Conservation (phyloP, 2,888 invertebrate species). For the Polyommatus iphigenia region DNA sequence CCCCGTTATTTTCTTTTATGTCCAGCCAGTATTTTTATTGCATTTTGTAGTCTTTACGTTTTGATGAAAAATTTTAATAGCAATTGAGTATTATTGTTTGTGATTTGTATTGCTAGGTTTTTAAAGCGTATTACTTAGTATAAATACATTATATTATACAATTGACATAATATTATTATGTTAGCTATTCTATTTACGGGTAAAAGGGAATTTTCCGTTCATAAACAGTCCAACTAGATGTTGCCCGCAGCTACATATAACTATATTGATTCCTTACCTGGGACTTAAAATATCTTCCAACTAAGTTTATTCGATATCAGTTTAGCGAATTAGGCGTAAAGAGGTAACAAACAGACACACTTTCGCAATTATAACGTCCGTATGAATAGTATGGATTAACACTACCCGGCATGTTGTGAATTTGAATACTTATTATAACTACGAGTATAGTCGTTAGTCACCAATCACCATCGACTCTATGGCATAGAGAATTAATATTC, state of each 20-base stretch:
- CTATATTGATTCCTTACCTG: too few relatives aligned
- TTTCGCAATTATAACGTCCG: neutral
- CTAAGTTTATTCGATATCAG: too few relatives aligned
- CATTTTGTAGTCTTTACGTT: neutral
- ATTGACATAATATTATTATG: too few relatives aligned
- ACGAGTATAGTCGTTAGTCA: neutral
- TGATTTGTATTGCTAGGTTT: neutral
- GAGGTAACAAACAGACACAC: neutral
- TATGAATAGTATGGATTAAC: neutral
- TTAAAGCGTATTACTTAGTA: too few relatives aligned
- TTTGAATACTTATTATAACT: neutral
- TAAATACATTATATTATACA: too few relatives aligned
- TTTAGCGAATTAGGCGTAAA: neutral
- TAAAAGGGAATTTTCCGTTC: too few relatives aligned
- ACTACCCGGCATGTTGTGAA: neutral
- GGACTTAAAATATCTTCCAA: too few relatives aligned
- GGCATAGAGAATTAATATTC: neutral
- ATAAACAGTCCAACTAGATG: too few relatives aligned
- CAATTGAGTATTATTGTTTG: neutral
- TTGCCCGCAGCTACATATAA: too few relatives aligned
- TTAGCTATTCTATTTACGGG: too few relatives aligned
- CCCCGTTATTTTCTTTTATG: slow-evolving; percentile 2
- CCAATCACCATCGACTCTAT: neutral
- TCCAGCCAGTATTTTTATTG: neutral
- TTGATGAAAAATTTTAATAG: neutral